phyloP scores from a whole-genome alignment of 2,113 vertebrate species.

The Halichoeres trimaculatus region DNA sequence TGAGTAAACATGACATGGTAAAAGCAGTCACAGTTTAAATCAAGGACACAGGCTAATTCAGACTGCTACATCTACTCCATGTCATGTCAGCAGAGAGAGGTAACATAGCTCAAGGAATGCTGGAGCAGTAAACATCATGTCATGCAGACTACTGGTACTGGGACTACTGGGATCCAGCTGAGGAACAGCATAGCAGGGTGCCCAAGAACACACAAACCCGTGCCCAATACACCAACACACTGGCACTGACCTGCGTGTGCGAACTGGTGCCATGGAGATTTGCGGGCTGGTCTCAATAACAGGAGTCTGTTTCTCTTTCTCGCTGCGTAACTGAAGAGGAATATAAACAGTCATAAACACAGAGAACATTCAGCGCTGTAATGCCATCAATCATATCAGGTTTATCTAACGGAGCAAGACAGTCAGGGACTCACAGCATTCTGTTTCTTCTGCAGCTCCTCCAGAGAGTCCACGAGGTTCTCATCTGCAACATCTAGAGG shows the following conservation, averaged over 20 bases:
- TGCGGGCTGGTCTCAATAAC: constrained; percentile 82
- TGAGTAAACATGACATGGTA: not conserved
- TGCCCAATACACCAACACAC: constrained; percentile 41
- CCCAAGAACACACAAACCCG: constrained; percentile 32
- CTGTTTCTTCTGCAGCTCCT: constrained; percentile 87
- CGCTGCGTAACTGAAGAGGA: constrained; percentile 80
- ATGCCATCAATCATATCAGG: constrained; percentile 60
- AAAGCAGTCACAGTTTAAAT: constrained; percentile 11
- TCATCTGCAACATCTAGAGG: constrained; percentile 85
- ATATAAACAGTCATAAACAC: constrained; percentile 72
- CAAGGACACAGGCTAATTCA: constrained; percentile 24
- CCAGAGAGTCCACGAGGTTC: constrained; percentile 81
- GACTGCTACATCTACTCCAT: constrained; percentile 10
- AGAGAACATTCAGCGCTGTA: constrained; percentile 55
- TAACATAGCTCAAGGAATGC: constrained; percentile 21
- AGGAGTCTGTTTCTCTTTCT: constrained; percentile 83
- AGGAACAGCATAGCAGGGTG: constrained; percentile 54
- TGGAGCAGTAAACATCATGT: constrained; percentile 45
- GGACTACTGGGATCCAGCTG: constrained; percentile 53
- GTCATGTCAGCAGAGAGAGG: constrained; percentile 20
- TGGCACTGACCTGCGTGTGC: constrained; percentile 84
- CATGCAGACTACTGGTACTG: constrained; percentile 58
- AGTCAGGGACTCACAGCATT: constrained; percentile 77
- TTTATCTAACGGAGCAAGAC: constrained; percentile 60
- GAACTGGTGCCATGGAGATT: constrained; percentile 78